Conservation (phyloP, 2,113 vertebrate genomes). For the Leptosomus discolor region DNA sequence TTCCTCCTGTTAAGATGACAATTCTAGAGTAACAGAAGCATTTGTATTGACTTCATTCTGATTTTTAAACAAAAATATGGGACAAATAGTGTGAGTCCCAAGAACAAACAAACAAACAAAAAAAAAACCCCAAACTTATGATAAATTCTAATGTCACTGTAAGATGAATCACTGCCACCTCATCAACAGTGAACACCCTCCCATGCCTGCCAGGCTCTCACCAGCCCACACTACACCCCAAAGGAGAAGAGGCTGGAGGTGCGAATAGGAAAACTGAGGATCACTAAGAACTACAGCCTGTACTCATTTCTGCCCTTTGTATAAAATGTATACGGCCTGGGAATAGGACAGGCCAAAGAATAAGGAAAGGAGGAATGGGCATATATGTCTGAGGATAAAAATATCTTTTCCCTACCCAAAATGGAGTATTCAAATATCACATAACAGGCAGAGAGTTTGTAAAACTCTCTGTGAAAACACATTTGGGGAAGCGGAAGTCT, state of each 20-base stretch:
- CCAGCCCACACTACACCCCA: not conserved
- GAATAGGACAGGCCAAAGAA: not conserved
- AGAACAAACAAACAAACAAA: not conserved
- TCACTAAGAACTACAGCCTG: not conserved
- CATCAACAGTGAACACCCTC: not conserved
- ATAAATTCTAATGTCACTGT: not conserved
- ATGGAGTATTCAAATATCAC: not conserved
- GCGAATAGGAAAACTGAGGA: not conserved
- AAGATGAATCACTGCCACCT: not conserved
- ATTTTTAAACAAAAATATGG: not conserved
- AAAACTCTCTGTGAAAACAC: no score
- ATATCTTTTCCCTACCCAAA: not conserved
- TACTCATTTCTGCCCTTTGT: not conserved
- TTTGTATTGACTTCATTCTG: not conserved
- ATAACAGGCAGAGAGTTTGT: not conserved
- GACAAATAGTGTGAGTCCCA: rapidly evolving
- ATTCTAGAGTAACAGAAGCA: not conserved
- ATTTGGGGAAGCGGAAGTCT: not conserved
- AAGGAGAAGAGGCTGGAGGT: not conserved
- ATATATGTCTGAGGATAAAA: not conserved
- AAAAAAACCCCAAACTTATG: not conserved
- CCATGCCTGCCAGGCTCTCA: not conserved
- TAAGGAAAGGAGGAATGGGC: not conserved
- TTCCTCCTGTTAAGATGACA: not conserved
- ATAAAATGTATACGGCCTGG: rapidly evolving